phyloP scores from a whole-genome alignment of 2,113 vertebrate genomes.

The Zeus faber region DNA sequence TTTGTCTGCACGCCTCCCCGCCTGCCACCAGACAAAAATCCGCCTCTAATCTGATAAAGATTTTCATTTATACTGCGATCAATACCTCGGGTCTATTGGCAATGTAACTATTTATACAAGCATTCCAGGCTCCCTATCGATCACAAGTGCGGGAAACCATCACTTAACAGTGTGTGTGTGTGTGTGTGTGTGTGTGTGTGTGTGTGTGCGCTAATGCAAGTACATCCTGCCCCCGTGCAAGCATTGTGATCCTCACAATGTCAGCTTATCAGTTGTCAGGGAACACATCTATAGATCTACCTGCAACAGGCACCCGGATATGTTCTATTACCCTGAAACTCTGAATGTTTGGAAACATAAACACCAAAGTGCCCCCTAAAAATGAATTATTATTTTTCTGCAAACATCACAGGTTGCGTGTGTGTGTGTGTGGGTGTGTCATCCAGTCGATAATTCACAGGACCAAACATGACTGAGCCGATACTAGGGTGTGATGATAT shows the following conservation, averaged over 20 bases:
- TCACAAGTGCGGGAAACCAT: slow-evolving; percentile 71
- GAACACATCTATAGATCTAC: no score
- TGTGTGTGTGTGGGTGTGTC: no score
- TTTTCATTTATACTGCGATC: slow-evolving; percentile 77
- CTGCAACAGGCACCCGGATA: background rate
- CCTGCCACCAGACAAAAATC: slow-evolving; percentile 52
- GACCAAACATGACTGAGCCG: no score
- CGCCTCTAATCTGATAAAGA: slow-evolving; percentile 76
- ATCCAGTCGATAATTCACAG: no score
- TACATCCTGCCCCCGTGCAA: slow-evolving; percentile 50
- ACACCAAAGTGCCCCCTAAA: no score
- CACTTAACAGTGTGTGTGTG: slow-evolving; percentile 57
- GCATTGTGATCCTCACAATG: slow-evolving; percentile 38
- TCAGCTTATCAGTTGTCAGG: slow-evolving; percentile 39
- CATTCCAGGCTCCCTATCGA: slow-evolving; percentile 70
- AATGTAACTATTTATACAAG: slow-evolving; percentile 77
- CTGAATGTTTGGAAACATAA: background rate
- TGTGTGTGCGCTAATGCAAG: slow-evolving; percentile 29
- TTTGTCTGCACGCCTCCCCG: background rate
- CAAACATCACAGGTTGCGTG: no score
- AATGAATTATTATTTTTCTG: no score
- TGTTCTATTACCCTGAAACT: background rate
- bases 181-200: slow-evolving; percentile 25
- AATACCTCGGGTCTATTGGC: slow-evolving; percentile 71
- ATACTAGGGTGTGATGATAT: no score